These are phyloP conservation scores for Euwallacea fornicatus DNA, from an alignment of 1,140 invertebrate genomes.

Conservation along the genomic window DNA sequence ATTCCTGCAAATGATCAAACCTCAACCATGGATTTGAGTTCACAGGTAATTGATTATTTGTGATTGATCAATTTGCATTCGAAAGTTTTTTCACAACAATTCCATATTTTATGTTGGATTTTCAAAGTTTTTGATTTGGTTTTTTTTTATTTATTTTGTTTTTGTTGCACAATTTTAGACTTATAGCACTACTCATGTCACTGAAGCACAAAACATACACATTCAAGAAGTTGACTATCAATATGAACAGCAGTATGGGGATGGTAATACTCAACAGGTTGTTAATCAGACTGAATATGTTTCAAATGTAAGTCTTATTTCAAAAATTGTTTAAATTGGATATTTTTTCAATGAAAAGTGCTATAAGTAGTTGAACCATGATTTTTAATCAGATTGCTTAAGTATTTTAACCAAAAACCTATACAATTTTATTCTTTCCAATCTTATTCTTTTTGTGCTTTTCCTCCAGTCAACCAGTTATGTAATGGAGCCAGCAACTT, in stretches of 20 bases:
- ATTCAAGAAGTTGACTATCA: constrained; percentile 32
- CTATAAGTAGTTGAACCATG: neutral
- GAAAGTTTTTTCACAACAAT: neutral
- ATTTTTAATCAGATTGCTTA: neutral
- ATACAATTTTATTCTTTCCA: no score
- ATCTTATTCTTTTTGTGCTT: no score
- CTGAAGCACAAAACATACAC: constrained; percentile 29
- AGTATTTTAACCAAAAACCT: neutral
- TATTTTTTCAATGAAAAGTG: neutral
- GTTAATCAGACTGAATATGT: constrained; percentile 10
- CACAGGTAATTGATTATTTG: constrained; percentile 22
- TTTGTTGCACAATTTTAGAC: constrained; percentile 28
- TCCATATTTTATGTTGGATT: neutral
- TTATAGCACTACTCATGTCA: constrained; percentile 27
- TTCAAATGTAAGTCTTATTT: constrained; percentile 28
- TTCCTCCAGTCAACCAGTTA: constrained; percentile 6
- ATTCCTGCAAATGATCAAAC: constrained; percentile 21
- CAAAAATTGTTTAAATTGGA: neutral
- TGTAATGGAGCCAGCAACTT: constrained; percentile 10
- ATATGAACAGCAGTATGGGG: constrained; percentile 30
- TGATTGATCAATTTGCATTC: neutral
- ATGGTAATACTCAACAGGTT: constrained; percentile 22
- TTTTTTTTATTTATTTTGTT: constrained; percentile 1
- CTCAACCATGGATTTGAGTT: constrained; percentile 17
- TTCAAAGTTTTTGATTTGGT: neutral